phyloP scores from a whole-genome alignment of 1,140 invertebrate species.

The Spodoptera frugiperda region DNA sequence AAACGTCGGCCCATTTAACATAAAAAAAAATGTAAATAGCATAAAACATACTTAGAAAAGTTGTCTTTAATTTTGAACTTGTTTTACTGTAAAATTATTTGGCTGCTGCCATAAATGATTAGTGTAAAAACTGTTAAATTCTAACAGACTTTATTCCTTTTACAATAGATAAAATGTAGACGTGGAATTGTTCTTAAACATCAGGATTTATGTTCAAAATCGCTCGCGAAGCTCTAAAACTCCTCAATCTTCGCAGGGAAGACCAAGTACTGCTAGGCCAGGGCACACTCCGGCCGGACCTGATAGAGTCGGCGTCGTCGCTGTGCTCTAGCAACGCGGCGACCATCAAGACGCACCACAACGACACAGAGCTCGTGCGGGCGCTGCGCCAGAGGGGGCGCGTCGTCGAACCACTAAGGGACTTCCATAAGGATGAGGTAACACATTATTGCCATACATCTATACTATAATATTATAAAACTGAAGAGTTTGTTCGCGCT shows the following conservation, averaged over 20 bases:
- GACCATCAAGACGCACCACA: slow-evolving; percentile 99
- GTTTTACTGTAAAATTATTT: too few species aligned
- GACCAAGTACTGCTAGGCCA: slow-evolving; percentile 95
- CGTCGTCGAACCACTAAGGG: slow-evolving; percentile 98
- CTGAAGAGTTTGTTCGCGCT: too few species aligned
- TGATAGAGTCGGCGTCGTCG: slow-evolving; percentile 98
- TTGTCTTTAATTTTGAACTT: too few species aligned
- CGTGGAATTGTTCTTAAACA: too few species aligned
- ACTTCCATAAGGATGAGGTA: slow-evolving; percentile 99
- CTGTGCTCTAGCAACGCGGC: slow-evolving; percentile 95
- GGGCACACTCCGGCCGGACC: slow-evolving; percentile 97
- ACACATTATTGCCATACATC: neutral
- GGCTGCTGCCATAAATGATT: too few species aligned
- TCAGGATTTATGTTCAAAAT: neutral
- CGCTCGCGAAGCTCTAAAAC: neutral
- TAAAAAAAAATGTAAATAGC: too few species aligned
- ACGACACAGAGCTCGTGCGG: slow-evolving; percentile 98
- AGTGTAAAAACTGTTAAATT: too few species aligned
- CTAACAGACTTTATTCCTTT: too few species aligned
- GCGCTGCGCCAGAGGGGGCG: slow-evolving; percentile 93
- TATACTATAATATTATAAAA: too few species aligned
- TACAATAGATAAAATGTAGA: too few species aligned
- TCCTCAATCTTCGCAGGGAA: slow-evolving; percentile 76
- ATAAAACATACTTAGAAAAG: too few species aligned
- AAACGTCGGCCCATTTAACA: too few species aligned